These are phyloP conservation scores for Sycophila sp. DNA, from an alignment of 1,140 invertebrate species.

Conservation along the genomic window DNA sequence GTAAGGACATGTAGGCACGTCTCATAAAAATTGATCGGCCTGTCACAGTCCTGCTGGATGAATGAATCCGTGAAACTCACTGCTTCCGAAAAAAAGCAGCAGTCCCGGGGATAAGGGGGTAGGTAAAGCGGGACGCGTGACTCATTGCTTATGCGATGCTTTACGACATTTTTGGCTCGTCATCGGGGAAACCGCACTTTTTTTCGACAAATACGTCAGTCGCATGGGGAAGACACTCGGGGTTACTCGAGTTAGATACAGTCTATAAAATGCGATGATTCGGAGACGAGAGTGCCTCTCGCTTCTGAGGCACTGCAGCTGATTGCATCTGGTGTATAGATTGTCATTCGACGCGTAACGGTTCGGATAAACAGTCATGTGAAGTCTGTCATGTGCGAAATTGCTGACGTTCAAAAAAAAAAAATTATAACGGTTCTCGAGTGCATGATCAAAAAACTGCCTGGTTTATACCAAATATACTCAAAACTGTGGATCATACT, in stretches of 20 bases:
- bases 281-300: no score
- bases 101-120: neutral
- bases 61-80: neutral
- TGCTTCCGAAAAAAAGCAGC: neutral
- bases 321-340: neutral
- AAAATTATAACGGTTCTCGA: conserved; percentile 1
- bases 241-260: conserved; percentile 10
- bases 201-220: no score
- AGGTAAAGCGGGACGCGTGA: conserved; percentile 12
- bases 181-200: neutral
- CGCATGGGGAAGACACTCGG: no score
- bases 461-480: no score
- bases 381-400: conserved; percentile 6
- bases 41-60: neutral
- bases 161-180: conserved; percentile 18
- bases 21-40: conserved; percentile 22
- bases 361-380: neutral
- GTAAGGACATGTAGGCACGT: neutral
- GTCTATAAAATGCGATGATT: conserved; percentile 16
- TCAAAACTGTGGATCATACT: no score
- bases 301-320: neutral
- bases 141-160: conserved; percentile 22
- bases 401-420: neutral
- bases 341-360: neutral
- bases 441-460: no score